phyloP scores from a whole-genome alignment of 2,113 vertebrate genomes.

The Chaetorhynchus papuensis region DNA sequence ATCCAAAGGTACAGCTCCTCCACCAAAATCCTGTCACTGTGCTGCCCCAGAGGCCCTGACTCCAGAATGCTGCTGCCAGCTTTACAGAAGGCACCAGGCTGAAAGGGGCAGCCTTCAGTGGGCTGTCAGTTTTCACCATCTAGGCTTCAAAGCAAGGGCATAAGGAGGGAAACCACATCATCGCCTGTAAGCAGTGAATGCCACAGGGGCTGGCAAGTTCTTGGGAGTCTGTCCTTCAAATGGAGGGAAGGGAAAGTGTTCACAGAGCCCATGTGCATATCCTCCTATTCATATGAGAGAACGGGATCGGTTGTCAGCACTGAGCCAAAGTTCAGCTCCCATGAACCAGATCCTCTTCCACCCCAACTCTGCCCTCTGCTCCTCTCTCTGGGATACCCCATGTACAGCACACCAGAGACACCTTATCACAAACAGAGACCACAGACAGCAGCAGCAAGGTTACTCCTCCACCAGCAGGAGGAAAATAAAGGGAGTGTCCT shows the following conservation, averaged over 20 bases:
- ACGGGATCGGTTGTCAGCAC: not conserved
- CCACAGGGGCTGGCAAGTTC: not conserved
- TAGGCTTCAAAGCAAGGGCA: not conserved
- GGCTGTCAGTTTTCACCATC: not conserved
- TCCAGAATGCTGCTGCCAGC: not conserved
- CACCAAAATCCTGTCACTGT: not conserved
- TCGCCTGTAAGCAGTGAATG: not conserved
- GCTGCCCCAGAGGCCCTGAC: not conserved
- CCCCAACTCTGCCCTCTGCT: not conserved
- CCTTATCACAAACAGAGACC: not conserved
- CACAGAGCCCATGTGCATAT: not conserved
- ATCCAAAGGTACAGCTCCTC: not conserved
- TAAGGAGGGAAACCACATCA: not conserved
- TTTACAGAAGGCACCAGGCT: not conserved
- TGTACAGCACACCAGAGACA: not conserved
- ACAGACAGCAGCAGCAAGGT: accelerated
- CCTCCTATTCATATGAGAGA: not conserved
- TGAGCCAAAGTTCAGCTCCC: not conserved
- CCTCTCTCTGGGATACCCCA: not conserved
- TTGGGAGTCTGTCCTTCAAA: not conserved
- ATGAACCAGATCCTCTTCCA: accelerated
- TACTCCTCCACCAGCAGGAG: not conserved
- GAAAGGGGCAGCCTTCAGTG: not conserved
- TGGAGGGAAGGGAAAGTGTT: not conserved
- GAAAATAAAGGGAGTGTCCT: not conserved